Conservation (phyloP, 2,113 vertebrate species). For the Chionis minor region DNA sequence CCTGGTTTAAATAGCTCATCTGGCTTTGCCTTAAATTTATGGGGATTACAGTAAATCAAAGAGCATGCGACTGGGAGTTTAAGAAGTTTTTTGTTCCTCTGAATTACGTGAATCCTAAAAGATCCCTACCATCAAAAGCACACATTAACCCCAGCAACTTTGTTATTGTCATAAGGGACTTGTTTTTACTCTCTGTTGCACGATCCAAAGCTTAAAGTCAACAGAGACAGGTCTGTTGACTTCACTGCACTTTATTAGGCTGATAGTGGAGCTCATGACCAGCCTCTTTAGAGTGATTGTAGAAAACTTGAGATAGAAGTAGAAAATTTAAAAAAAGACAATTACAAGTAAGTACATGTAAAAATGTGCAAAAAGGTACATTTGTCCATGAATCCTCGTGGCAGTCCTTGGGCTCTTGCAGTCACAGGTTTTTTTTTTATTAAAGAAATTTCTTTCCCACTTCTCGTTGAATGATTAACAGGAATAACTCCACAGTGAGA, state of each 20-base stretch:
- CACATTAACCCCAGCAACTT: conserved; percentile 29
- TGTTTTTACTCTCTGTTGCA: conserved; percentile 41
- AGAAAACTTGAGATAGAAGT: neutral
- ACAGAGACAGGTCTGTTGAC: conserved; percentile 47
- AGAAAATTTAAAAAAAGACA: neutral
- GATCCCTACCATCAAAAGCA: conserved; percentile 27
- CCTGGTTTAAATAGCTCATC: conserved; percentile 24
- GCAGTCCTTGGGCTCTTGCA: neutral
- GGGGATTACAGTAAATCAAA: conserved; percentile 31
- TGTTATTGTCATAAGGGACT: conserved; percentile 49
- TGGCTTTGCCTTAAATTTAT: conserved; percentile 22
- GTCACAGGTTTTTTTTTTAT: neutral
- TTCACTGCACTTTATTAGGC: conserved; percentile 7
- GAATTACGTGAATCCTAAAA: conserved; percentile 43
- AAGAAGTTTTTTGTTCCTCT: conserved; percentile 36
- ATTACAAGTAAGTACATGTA: neutral
- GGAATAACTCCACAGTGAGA: neutral
- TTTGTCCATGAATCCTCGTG: neutral
- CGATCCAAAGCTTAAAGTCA: conserved; percentile 45
- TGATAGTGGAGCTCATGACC: neutral
- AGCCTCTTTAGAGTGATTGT: neutral
- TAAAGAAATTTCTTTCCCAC: neutral
- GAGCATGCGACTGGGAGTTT: neutral
- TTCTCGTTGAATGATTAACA: neutral
- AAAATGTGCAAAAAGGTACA: neutral